phyloP scores from a whole-genome alignment of 2,888 invertebrate species.

The Sepioteuthis lessoniana region DNA sequence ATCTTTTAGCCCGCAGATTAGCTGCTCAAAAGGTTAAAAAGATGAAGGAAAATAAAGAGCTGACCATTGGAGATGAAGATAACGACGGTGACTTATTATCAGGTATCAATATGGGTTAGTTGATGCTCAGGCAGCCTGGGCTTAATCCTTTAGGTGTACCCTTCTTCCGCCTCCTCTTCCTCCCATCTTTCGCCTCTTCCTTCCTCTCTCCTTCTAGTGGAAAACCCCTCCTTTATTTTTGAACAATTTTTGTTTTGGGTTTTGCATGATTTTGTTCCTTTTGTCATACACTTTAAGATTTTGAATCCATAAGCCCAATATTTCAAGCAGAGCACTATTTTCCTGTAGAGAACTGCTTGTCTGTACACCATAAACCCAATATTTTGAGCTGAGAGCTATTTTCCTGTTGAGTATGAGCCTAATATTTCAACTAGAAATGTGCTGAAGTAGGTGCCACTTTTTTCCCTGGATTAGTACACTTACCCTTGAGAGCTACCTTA shows the following conservation, averaged over 20 bases:
- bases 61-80: constrained; percentile 68
- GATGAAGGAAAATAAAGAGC: constrained; percentile 67
- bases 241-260: not conserved
- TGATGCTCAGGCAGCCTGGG: not conserved
- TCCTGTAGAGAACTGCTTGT: too few relatives aligned
- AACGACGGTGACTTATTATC: constrained; percentile 66
- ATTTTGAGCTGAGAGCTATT: too few relatives aligned
- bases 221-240: not conserved
- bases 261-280: constrained; percentile 18
- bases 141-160: not conserved
- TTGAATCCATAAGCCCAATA: too few relatives aligned
- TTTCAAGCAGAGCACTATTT: too few relatives aligned
- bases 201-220: not conserved
- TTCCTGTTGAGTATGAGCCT: too few relatives aligned
- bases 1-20: constrained; percentile 67
- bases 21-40: constrained; percentile 70
- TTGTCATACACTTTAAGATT: not conserved
- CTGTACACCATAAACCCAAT: too few relatives aligned
- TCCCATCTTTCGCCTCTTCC: not conserved
- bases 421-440: too few relatives aligned
- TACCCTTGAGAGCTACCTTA: too few relatives aligned
- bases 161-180: not conserved
- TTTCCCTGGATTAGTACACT: too few relatives aligned
- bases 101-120: constrained; percentile 52
- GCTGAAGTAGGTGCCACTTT: too few relatives aligned